These are phyloP conservation scores for Ispidina lecontei DNA, from an alignment of 2,797 vertebrate species.

Conservation along the genomic window DNA sequence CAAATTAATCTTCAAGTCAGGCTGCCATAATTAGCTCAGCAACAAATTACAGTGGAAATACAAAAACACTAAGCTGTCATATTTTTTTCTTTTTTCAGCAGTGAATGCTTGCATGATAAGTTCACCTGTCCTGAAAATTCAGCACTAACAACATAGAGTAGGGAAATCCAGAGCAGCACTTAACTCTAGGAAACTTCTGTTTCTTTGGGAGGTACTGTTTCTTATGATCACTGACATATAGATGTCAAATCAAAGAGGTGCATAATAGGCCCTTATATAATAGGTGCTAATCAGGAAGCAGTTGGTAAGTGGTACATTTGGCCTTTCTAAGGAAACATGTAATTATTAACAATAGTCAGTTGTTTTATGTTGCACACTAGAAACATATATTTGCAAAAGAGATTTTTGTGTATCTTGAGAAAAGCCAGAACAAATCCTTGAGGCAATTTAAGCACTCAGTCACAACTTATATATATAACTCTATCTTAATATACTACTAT, in stretches of 20 bases:
- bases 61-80: neutral
- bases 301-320: neutral
- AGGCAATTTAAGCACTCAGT: neutral
- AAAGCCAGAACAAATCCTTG: neutral
- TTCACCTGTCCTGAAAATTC: neutral
- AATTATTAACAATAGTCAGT: neutral
- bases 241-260: neutral
- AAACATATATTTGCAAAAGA: neutral
- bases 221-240: neutral
- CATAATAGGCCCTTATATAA: neutral
- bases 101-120: neutral
- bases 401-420: neutral
- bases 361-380: neutral
- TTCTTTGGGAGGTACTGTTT: neutral
- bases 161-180: neutral
- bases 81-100: neutral
- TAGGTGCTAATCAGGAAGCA: neutral
- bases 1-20: constrained; percentile 13
- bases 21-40: constrained; percentile 19
- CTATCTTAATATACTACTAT: neutral
- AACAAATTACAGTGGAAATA: neutral
- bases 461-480: neutral
- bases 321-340: neutral
- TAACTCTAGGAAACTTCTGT: neutral
- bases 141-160: neutral